A percentile compares a stretch with the other conserved stretches of the same genome.
phyloP scores from a whole-genome alignment of 2,888 invertebrate genomes.

The Julus scandinavius region DNA sequence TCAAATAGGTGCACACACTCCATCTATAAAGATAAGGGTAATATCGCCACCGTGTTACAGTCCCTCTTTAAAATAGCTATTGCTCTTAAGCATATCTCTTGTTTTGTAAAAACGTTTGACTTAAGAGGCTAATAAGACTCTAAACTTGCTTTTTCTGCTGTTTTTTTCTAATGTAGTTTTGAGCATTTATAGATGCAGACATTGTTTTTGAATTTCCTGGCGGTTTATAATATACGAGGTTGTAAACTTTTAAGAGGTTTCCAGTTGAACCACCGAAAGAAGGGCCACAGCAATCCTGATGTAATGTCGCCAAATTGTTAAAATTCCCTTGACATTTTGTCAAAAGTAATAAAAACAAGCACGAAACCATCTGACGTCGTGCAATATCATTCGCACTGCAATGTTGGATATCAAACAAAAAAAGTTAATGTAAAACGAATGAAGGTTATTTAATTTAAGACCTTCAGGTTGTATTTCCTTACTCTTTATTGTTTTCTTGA shows the following conservation, averaged over 20 bases:
- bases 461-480: too few species aligned
- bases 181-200: neutral
- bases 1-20: conserved; percentile 33
- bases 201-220: neutral
- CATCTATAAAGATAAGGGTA: conserved; percentile 22
- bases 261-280: too few species aligned
- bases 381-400: too few species aligned
- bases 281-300: too few species aligned
- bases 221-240: neutral
- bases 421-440: too few species aligned
- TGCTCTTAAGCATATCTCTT: neutral
- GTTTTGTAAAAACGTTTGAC: neutral
- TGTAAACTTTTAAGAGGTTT: neutral
- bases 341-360: too few species aligned
- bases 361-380: too few species aligned
- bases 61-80: neutral
- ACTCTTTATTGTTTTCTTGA: too few species aligned
- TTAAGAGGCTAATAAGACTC: conserved; percentile 10
- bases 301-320: too few species aligned
- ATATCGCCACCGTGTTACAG: conserved; percentile 2
- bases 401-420: too few species aligned
- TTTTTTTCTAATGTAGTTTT: neutral
- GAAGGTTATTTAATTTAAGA: too few species aligned
- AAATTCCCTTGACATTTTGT: too few species aligned
- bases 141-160: neutral